A percentile compares a stretch with the other conserved stretches of the same genome.
phyloP scores from a whole-genome alignment of 2,797 vertebrate species.

The Vireo griseus region DNA sequence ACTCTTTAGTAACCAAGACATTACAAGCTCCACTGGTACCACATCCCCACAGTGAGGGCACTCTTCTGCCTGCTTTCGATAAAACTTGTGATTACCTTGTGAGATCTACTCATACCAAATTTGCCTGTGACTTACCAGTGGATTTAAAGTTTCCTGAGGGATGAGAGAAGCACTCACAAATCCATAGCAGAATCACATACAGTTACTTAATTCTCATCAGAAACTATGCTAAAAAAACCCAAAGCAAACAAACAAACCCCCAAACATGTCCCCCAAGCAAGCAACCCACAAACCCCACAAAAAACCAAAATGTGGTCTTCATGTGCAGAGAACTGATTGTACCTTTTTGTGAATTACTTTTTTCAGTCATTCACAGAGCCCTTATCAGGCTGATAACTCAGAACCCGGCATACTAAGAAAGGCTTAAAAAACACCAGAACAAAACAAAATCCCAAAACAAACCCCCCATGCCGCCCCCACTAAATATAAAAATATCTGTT shows the following conservation, averaged over 20 bases:
- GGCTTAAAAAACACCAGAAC: not conserved
- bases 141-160: not conserved
- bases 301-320: not conserved
- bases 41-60: fast-evolving
- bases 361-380: not conserved
- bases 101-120: not conserved
- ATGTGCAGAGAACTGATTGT: not conserved
- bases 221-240: not conserved
- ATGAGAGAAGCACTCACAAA: not conserved
- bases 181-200: not conserved
- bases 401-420: not conserved
- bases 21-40: not conserved
- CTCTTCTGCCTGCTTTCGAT: not conserved
- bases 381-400: not conserved
- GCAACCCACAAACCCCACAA: not conserved
- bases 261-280: not conserved
- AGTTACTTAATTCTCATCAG: not conserved
- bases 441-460: not conserved
- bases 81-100: not conserved
- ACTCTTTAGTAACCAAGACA: not conserved
- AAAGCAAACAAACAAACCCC: not conserved
- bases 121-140: not conserved
- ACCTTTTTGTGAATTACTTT: not conserved
- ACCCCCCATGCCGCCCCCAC: fast-evolving
- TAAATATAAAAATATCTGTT: not conserved